Evolutionary conservation across 2,888 invertebrate genomes (phyloP).

Genomic region (Rhamnusium bicolor): DNA sequence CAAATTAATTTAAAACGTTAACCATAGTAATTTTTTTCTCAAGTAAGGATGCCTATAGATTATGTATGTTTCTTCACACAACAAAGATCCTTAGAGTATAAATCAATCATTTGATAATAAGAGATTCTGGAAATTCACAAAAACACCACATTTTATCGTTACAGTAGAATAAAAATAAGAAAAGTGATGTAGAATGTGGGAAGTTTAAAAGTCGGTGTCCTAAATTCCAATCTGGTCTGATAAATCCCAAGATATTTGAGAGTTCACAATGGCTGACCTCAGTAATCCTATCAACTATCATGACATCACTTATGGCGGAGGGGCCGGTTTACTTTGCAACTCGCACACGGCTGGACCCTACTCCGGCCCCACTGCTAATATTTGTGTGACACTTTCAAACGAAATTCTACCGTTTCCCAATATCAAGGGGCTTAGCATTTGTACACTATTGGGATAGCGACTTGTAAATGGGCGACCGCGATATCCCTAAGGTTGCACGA

Average conservation of each 20-base stretch:
- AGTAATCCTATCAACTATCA: slow-evolving; percentile 61
- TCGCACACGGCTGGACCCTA: background rate
- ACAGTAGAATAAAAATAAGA: slow-evolving; percentile 49
- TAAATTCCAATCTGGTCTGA: slow-evolving; percentile 61
- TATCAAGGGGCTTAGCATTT: slow-evolving; percentile 6
- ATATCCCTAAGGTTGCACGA: background rate
- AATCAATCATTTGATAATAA: slow-evolving; percentile 15
- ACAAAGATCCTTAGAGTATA: background rate
- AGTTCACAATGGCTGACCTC: slow-evolving; percentile 62
- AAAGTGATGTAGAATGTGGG: slow-evolving; percentile 46
- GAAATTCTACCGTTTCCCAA: slow-evolving; percentile 2
- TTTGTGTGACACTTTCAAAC: slow-evolving; percentile 6
- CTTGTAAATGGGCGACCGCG: background rate
- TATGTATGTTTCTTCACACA: background rate
- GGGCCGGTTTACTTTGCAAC: slow-evolving; percentile 8
- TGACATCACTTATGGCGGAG: slow-evolving; percentile 52
- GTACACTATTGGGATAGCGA: background rate
- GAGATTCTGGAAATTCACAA: slow-evolving; percentile 2
- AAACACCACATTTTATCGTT: slow-evolving; percentile 49
- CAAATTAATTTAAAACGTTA: no score
- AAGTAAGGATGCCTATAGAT: no score
- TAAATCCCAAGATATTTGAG: slow-evolving; percentile 62
- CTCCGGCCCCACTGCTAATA: slow-evolving; percentile 1
- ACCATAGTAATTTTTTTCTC: no score
- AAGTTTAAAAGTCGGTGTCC: slow-evolving; percentile 44